Percentiles rank a stretch among this genome's conserved stretches.
phyloP scores from a whole-genome alignment of 2,113 vertebrate species.

The Fulmarus glacialis region DNA sequence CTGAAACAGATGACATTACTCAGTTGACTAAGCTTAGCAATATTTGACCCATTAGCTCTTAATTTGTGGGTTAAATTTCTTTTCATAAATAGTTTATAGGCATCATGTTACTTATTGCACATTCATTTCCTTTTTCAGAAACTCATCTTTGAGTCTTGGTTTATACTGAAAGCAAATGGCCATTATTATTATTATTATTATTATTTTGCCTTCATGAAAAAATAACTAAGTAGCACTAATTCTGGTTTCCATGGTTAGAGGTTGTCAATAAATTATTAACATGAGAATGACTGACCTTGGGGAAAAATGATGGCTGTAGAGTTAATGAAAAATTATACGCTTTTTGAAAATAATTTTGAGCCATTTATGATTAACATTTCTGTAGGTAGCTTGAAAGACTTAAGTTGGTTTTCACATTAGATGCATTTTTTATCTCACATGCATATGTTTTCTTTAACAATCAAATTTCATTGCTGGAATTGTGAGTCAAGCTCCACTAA shows the following conservation, averaged over 20 bases:
- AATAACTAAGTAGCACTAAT: constrained; percentile 13
- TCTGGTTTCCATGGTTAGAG: constrained; percentile 20
- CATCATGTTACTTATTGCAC: constrained; percentile 5
- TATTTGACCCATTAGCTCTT: constrained; percentile 59
- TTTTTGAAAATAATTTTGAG: constrained; percentile 5
- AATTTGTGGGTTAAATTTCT: constrained; percentile 49
- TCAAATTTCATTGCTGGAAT: not conserved
- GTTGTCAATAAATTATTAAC: constrained; percentile 15
- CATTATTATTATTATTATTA: not conserved
- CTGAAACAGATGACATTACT: constrained; percentile 35
- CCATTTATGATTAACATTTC: not conserved
- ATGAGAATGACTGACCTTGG: not conserved
- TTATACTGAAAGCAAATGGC: constrained; percentile 36
- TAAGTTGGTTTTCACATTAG: not conserved
- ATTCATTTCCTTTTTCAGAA: constrained; percentile 49
- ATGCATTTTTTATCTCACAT: not conserved
- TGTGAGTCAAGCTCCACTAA: not conserved
- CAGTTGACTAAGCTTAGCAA: constrained; percentile 23
- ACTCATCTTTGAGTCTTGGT: not conserved
- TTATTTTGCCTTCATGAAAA: constrained; percentile 4
- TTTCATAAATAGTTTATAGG: constrained; percentile 63
- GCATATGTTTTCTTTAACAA: not conserved
- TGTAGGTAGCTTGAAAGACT: not conserved
- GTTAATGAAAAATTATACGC: not conserved
- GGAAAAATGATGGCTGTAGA: not conserved